These are phyloP conservation scores for Otolemur garnettii DNA, from an alignment of 2,113 vertebrate genomes.

Conservation along the genomic window DNA sequence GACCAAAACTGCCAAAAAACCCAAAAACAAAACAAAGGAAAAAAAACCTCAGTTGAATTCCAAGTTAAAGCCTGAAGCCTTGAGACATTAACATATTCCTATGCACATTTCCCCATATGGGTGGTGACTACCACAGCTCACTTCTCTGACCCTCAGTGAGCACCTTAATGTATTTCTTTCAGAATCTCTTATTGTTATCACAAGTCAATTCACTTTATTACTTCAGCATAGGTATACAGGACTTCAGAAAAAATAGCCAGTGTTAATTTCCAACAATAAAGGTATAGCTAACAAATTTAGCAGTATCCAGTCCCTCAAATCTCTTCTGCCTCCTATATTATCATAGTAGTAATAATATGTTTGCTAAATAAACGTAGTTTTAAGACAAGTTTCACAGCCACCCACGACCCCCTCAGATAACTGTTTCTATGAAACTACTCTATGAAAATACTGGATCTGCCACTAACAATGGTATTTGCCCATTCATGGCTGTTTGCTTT, in stretches of 20 bases:
- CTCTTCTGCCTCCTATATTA: background rate
- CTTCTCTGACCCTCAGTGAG: background rate
- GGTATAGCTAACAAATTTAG: background rate
- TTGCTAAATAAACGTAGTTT: conserved; percentile 32
- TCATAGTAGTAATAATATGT: background rate
- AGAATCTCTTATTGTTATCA: conserved; percentile 4
- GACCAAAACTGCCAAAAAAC: too few species aligned
- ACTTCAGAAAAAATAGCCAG: background rate
- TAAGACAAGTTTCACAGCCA: conserved; percentile 1
- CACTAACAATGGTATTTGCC: background rate
- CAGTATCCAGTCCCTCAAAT: background rate
- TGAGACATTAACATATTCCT: conserved; percentile 11
- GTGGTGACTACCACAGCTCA: background rate
- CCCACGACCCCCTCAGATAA: background rate
- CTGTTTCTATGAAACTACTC: background rate
- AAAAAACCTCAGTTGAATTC: background rate
- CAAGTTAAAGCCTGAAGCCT: background rate
- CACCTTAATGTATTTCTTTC: conserved; percentile 3
- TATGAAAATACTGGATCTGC: background rate
- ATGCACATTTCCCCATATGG: background rate
- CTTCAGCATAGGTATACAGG: background rate
- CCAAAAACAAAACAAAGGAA: too few species aligned
- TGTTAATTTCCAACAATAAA: conserved; percentile 35
- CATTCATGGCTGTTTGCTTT: background rate
- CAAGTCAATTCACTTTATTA: conserved; percentile 28